Conservation (phyloP, 2,888 invertebrate genomes). For the Gortyna flavago region DNA sequence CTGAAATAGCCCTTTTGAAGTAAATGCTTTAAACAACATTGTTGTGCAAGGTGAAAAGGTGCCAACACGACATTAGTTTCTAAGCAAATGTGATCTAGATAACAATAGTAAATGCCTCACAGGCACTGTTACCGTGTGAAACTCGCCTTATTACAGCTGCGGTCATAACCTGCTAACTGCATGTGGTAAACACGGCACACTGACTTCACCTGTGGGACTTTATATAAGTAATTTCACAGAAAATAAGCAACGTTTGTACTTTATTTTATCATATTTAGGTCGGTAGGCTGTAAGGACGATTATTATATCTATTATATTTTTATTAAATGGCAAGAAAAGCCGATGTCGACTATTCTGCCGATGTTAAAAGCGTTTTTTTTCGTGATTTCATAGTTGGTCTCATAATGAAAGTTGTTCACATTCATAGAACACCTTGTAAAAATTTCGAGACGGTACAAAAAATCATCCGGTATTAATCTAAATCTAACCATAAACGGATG, state of each 20-base stretch:
- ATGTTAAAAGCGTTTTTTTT: too few species aligned
- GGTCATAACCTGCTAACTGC: conserved; percentile 26
- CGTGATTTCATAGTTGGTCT: too few species aligned
- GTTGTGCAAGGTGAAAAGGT: background rate
- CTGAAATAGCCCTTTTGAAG: background rate
- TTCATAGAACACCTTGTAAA: too few species aligned
- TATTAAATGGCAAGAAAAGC: too few species aligned
- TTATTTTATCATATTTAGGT: background rate
- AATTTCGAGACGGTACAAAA: too few species aligned
- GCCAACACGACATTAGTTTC: background rate
- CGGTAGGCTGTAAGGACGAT: background rate
- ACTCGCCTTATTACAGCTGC: conserved; percentile 15
- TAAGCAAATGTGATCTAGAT: conserved; percentile 19
- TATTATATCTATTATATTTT: background rate
- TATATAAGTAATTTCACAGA: conserved; percentile 1
- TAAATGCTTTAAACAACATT: background rate
- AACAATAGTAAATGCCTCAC: background rate
- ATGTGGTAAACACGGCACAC: conserved; percentile 4
- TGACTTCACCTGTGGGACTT: background rate
- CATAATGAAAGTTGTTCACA: too few species aligned
- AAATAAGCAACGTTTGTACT: background rate
- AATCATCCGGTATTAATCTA: too few species aligned
- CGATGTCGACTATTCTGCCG: too few species aligned
- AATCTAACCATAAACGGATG: too few species aligned
- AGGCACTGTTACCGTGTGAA: conserved; percentile 5